Evolutionary conservation across 2,888 invertebrate genomes (phyloP), one percentile per base, ranked within the genome.

Genomic region (Drosophila limbata): DNA sequence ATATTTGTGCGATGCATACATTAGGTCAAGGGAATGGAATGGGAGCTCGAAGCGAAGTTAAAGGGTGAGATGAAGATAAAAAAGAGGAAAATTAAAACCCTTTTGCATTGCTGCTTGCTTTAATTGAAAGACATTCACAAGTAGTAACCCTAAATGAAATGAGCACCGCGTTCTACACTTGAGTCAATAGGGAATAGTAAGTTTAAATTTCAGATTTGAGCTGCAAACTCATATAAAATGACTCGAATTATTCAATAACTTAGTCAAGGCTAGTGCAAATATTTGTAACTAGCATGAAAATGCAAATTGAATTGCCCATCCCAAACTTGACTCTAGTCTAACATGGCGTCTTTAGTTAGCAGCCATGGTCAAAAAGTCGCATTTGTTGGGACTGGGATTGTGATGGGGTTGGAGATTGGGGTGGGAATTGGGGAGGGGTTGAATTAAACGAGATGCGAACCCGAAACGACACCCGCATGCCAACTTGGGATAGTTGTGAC

Each of bases 1-100:
- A 88, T 90, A 90, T 90, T 90, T 90, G 77, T 63, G 82, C 67
- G 75, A 66, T 81, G 81, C 89, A 86, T 79, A 87, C 86, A 90
- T 76, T 64, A 69, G 66, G 61, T 81, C 69, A 65, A 44, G n/a
- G 19, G n/a, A 17, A 39, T 39, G 59, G 77, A 52, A 68, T 47
- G 74, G 51, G 60, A 65, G 48, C 37, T 50, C 44, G 31, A 69
- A 51, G 52, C 21, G 11, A 21, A 17, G 42, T 15, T 21, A 64
- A 73, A 68, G 81, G 78, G 73, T 73, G 59, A 59, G 15, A 48
- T 33, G 56, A 59, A 61, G 51, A 47, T 25, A 37, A 8, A 44
- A 55, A 33, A 35, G 25, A 44, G 48, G 60, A 51, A 61, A 60
- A 60, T 28, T 25, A 1, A 40, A 56, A 35, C 47, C 60, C 42